Percentiles rank a stretch among this genome's conserved stretches.
These are phyloP conservation scores for Asteroscopus sphinx DNA, from an alignment of 2,888 invertebrate genomes.

Conservation along the genomic window DNA sequence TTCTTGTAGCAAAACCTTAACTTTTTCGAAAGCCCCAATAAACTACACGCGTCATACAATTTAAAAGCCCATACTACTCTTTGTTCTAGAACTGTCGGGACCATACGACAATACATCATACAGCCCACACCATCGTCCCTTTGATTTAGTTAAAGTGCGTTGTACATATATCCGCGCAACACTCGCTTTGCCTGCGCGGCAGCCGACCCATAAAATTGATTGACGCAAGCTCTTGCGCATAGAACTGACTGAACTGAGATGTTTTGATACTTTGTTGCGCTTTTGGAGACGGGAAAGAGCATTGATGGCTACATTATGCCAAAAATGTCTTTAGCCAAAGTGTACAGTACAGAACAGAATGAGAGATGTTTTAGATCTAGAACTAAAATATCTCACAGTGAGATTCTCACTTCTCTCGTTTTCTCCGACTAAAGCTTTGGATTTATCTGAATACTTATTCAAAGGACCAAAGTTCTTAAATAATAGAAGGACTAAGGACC, in stretches of 20 bases:
- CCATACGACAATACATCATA: conserved; percentile 35
- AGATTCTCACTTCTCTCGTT: too few relatives aligned
- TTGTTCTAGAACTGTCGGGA: conserved; percentile 30
- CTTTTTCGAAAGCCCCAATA: background rate
- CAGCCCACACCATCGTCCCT: conserved; percentile 16
- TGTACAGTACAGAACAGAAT: too few relatives aligned
- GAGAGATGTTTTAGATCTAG: too few relatives aligned
- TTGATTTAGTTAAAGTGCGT: conserved; percentile 48
- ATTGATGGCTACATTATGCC: background rate
- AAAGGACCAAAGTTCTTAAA: too few relatives aligned
- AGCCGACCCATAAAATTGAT: conserved; percentile 53
- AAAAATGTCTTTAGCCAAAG: too few relatives aligned
- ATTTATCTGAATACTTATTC: too few relatives aligned
- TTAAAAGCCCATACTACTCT: conserved; percentile 5
- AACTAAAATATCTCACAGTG: too few relatives aligned
- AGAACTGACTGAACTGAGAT: conserved; percentile 37
- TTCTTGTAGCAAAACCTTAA: background rate
- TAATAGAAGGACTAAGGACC: too few relatives aligned
- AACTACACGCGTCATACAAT: too few relatives aligned
- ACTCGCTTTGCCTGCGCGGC: conserved; percentile 36
- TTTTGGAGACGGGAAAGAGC: conserved; percentile 22
- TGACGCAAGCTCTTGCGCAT: conserved; percentile 34
- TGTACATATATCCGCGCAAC: conserved; percentile 27
- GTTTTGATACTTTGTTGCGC: conserved; percentile 36
- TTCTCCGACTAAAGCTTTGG: too few relatives aligned